Conservation (phyloP, 1,140 invertebrate genomes). For the Gonatopus flavifemur region DNA sequence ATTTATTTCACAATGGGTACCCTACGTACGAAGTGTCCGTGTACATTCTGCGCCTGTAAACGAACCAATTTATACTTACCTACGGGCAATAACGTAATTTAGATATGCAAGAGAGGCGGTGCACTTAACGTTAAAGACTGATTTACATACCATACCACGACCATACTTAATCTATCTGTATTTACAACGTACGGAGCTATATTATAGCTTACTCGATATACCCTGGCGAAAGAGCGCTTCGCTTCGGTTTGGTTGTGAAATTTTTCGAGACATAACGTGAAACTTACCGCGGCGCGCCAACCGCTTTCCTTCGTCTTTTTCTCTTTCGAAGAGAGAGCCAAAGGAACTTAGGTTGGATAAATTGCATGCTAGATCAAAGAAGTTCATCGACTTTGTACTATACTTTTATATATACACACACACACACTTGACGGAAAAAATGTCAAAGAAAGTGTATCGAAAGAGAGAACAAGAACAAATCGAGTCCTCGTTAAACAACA, state of each 20-base stretch:
- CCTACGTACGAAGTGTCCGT: not conserved
- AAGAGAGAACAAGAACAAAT: too few species aligned
- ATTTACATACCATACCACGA: conserved; percentile 31
- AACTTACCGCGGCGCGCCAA: conserved; percentile 5
- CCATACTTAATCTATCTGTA: too few species aligned
- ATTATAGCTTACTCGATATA: too few species aligned
- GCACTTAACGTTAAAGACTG: conserved; percentile 9
- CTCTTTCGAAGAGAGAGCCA: not conserved
- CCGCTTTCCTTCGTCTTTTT: too few species aligned
- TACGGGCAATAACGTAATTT: conserved; percentile 29
- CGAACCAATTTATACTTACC: conserved; percentile 35
- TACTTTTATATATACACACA: too few species aligned
- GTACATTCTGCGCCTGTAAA: conserved; percentile 25
- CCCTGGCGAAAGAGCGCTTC: conserved; percentile 9
- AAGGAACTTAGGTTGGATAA: too few species aligned
- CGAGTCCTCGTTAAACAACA: too few species aligned
- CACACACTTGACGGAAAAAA: too few species aligned
- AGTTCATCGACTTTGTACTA: conserved; percentile 15
- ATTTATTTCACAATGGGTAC: not conserved
- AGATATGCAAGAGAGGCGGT: conserved; percentile 19
- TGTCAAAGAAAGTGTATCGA: too few species aligned
- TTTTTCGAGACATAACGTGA: conserved; percentile 3
- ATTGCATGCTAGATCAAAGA: too few species aligned
- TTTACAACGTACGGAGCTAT: too few species aligned
- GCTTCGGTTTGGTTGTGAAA: conserved; percentile 18